These are phyloP conservation scores for Mellilla xanthometata DNA, from an alignment of 2,888 invertebrate species.

Conservation along the genomic window DNA sequence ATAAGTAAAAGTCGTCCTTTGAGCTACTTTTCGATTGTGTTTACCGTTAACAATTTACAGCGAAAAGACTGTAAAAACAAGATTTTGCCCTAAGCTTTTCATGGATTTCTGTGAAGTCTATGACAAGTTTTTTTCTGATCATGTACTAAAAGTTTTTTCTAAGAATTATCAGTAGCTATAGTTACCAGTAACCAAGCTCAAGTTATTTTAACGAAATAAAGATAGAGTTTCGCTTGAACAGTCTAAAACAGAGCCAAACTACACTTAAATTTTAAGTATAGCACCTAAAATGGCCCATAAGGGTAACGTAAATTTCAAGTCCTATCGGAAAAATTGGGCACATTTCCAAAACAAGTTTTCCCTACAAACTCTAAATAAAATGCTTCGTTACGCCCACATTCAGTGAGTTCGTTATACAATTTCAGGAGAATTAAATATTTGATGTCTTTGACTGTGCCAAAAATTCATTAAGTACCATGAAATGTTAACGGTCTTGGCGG, in stretches of 20 bases:
- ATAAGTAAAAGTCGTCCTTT: too few species aligned
- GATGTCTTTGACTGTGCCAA: constrained; percentile 17
- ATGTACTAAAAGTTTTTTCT: too few species aligned
- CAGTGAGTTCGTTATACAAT: constrained; percentile 12
- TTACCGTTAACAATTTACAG: too few species aligned
- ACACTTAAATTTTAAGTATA: not conserved
- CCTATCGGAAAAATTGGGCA: constrained; percentile 14
- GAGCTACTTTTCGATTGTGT: too few species aligned
- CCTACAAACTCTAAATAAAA: constrained; percentile 10
- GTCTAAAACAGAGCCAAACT: not conserved
- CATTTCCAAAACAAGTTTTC: constrained; percentile 9
- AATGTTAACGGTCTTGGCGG: constrained; percentile 21
- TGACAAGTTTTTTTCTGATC: too few species aligned
- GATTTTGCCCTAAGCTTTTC: too few species aligned
- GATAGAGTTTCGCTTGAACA: too few species aligned
- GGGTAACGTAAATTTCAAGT: constrained; percentile 9
- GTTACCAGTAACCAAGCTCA: too few species aligned
- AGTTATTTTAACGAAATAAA: too few species aligned
- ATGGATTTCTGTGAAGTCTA: too few species aligned
- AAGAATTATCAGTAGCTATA: too few species aligned
- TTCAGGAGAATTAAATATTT: constrained; percentile 16
- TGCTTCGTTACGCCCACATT: constrained; percentile 5
- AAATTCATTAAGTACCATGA: constrained; percentile 23
- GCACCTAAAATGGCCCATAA: constrained; percentile 2
- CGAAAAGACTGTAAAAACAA: too few species aligned